Conservation (phyloP, 2,888 invertebrate genomes). For the Tetranychus truncatus region DNA sequence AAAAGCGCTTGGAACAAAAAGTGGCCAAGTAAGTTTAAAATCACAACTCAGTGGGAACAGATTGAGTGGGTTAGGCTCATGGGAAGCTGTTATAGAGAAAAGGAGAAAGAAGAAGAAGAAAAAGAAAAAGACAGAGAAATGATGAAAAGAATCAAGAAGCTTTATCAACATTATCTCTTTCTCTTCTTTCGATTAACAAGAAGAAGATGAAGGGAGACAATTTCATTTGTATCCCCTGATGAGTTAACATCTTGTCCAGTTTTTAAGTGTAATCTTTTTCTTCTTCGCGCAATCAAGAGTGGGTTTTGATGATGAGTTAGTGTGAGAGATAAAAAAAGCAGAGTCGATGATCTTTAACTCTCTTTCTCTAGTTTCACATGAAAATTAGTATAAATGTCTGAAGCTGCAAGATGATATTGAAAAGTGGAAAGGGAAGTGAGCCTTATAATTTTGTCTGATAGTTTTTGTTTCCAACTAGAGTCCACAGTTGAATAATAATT, state of each 20-base stretch:
- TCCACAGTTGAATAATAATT: not conserved
- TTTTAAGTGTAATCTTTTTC: not conserved
- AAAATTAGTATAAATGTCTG: not conserved
- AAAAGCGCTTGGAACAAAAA: not conserved
- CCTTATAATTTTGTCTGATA: not conserved
- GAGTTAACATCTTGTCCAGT: not conserved
- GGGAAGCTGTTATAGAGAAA: not conserved
- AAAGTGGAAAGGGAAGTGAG: not conserved
- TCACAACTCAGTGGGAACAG: not conserved
- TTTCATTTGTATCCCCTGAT: not conserved
- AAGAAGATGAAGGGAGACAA: not conserved
- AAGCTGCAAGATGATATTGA: not conserved
- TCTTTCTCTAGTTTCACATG: not conserved
- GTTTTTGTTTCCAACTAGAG: not conserved
- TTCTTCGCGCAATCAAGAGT: not conserved
- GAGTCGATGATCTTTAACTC: not conserved
- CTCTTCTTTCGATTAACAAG: not conserved
- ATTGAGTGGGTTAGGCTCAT: not conserved
- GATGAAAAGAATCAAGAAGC: not conserved
- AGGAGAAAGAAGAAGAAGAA: not conserved
- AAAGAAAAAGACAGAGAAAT: not conserved
- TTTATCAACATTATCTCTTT: not conserved
- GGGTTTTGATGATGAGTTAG: not conserved
- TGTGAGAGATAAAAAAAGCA: not conserved
- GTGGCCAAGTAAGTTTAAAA: not conserved